phyloP scores from a whole-genome alignment of 2,888 invertebrate genomes.

The Bibio marci region DNA sequence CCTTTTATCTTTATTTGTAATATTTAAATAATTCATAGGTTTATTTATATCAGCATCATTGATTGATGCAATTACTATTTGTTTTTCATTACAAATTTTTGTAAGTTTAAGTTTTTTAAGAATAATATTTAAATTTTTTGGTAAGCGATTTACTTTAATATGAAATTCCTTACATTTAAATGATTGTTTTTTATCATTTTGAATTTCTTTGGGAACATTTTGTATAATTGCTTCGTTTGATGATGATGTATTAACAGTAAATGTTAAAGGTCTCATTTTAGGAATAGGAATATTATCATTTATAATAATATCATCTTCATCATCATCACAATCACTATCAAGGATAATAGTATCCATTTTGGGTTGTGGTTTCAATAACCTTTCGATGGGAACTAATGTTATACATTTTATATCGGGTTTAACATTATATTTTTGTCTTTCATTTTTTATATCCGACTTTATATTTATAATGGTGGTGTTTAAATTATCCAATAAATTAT shows the following conservation, averaged over 20 bases:
- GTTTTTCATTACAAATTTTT: slow-evolving; percentile 1
- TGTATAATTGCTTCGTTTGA: too few species aligned
- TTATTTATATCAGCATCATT: too few species aligned
- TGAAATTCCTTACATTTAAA: background rate
- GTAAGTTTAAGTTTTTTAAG: background rate
- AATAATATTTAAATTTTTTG: background rate
- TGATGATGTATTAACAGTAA: too few species aligned
- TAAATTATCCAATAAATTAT: background rate
- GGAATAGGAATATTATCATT: too few species aligned
- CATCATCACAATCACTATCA: slow-evolving; percentile 7
- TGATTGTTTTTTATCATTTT: too few species aligned
- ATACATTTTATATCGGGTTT: too few species aligned
- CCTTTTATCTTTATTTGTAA: too few species aligned
- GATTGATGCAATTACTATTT: background rate
- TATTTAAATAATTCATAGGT: too few species aligned
- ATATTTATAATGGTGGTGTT: slow-evolving; percentile 4
- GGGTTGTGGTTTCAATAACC: slow-evolving; percentile 7
- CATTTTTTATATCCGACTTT: too few species aligned
- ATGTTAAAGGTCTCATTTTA: too few species aligned
- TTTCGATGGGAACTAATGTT: slow-evolving; percentile 10
- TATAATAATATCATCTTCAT: background rate
- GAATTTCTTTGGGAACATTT: too few species aligned
- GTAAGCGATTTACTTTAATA: background rate
- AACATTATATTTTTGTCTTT: too few species aligned
- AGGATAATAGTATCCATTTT: slow-evolving; percentile 8